phyloP scores from a whole-genome alignment of 2,113 vertebrate genomes.

The Salminus brasiliensis region DNA sequence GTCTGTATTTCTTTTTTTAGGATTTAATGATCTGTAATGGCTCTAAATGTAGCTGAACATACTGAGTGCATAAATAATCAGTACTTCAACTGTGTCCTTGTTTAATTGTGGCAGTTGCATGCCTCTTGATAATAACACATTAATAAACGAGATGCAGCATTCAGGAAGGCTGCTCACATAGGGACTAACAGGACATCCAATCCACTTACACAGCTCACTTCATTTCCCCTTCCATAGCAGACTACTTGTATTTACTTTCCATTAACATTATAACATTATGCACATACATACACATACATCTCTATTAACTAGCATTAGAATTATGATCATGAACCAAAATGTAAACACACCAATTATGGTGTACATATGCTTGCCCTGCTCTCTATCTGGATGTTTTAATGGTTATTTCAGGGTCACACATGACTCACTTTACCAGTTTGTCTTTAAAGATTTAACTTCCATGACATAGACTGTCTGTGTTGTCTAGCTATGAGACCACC shows the following conservation, averaged over 20 bases:
- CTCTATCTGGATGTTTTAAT: neutral
- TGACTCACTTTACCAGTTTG: neutral
- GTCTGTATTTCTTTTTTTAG: neutral
- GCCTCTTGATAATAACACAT: conserved; percentile 18
- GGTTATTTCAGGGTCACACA: neutral
- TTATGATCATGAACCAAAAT: neutral
- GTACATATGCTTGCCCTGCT: neutral
- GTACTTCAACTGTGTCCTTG: conserved; percentile 27
- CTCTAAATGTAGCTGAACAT: neutral
- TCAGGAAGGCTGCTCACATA: conserved; percentile 9
- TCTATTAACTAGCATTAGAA: neutral
- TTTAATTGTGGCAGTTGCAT: conserved; percentile 37
- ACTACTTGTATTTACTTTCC: neutral
- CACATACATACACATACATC: neutral
- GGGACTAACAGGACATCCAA: neutral
- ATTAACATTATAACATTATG: neutral
- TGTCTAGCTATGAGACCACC: conserved; percentile 89
- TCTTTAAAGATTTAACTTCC: neutral
- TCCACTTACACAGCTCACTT: conserved; percentile 8
- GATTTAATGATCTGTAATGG: neutral
- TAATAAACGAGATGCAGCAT: conserved; percentile 38
- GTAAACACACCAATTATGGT: neutral
- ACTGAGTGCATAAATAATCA: neutral
- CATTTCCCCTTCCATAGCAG: conserved; percentile 2
- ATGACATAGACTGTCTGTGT: conserved; percentile 45